Evolutionary conservation across 2,113 vertebrate genomes (phyloP), one percentile per base, ranked within the genome.

Genomic region (Sorex fumeus): DNA sequence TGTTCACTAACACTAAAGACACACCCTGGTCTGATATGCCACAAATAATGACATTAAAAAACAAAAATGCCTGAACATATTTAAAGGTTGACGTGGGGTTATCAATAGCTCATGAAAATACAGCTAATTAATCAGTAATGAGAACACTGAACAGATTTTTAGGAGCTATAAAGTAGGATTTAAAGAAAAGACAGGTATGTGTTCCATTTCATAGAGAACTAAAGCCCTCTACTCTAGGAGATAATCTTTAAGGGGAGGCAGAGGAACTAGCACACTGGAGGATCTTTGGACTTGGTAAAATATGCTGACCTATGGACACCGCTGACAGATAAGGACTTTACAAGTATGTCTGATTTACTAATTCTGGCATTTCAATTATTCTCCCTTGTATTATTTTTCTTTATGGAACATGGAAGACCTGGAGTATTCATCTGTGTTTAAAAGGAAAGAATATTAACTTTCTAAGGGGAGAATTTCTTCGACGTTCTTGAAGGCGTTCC

Each of bases 381-480:
- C 80, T 66, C 21, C 66, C 88, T 81, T 47, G 16, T 6, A 27
- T 45, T 40, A 18, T 21, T 77, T 76, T 78, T 72, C 36, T 66
- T 87, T 67, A 47, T 2, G 8, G 19, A 87, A 36, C 16, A 30
- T 1, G 69, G 83, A 71, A 92, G 79, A 34, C 32, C 76, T 70
- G 32, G 77, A 2, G 43, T 16, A 28, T 64, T 62, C 23, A 25
- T 10, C 3, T 27, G 92, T 30, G 30, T 93, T 96, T 82, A 91
- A 96, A 95, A 96, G 53, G 91, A 95, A 96, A 96, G 90, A 91
- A 90, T 30, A 84, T 78, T 90, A 95, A 85, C 94, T 97, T 95
- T 77, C 92, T 94, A 36, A 60, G 57, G 60, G 75, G 90, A 43
- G 87, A 88, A 89, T 32, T n/a, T n/a, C n/a, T n/a, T n/a, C n/a